Percentiles rank a stretch among this genome's conserved stretches.
phyloP scores from a whole-genome alignment of 2,797 vertebrate genomes.

The Xenops minutus region DNA sequence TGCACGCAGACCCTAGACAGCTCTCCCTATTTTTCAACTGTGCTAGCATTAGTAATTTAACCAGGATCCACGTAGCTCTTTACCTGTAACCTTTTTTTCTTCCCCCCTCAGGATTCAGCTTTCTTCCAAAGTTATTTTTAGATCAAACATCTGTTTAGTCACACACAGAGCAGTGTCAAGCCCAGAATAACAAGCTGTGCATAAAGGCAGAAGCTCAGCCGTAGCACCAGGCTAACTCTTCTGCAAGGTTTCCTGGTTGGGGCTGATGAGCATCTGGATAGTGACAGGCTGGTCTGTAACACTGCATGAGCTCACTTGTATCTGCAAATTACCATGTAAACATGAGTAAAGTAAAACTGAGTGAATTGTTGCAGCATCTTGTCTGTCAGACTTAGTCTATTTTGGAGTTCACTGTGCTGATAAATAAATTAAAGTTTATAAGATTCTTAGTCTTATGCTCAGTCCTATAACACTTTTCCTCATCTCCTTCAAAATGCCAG shows the following conservation, averaged over 20 bases:
- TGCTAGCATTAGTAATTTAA: not conserved
- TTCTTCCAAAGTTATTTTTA: slow-evolving; percentile 6
- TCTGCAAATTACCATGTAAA: not conserved
- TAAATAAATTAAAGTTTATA: not conserved
- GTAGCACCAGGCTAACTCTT: not conserved
- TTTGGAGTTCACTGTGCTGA: not conserved
- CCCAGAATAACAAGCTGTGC: not conserved
- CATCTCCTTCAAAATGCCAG: not conserved
- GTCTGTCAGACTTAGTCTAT: not conserved
- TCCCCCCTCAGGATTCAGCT: not conserved
- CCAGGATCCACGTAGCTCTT: not conserved
- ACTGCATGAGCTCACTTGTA: not conserved
- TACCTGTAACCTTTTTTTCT: not conserved
- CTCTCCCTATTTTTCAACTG: not conserved
- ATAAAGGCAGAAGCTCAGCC: not conserved
- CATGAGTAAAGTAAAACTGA: not conserved
- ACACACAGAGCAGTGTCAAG: not conserved
- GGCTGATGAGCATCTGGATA: not conserved
- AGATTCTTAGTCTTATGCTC: not conserved
- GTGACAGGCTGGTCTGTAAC: not conserved
- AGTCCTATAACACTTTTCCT: not conserved
- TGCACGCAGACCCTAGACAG: not conserved
- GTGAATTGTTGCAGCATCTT: not conserved
- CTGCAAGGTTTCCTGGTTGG: not conserved
- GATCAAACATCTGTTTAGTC: not conserved